A percentile compares a stretch with the other conserved stretches of the same genome.
Evolutionary conservation across 2,888 invertebrate species (phyloP).

Genomic region (Drosophila histrio): DNA sequence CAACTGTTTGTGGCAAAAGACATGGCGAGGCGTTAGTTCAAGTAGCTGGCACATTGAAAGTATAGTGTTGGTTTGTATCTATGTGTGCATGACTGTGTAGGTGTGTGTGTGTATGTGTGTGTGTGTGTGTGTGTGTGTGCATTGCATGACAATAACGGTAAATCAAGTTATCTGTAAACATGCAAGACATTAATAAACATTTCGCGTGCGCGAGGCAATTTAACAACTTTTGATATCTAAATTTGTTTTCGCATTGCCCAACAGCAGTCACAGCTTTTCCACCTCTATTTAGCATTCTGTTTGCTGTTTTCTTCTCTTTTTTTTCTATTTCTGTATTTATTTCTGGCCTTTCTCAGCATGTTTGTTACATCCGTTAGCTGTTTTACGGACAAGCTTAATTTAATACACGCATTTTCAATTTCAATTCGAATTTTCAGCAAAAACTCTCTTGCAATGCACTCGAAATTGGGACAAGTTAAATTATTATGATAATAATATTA

Average conservation of each 20-base stretch:
- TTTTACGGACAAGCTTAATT: constrained; percentile 25
- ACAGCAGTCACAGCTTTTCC: constrained; percentile 21
- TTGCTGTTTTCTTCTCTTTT: constrained; percentile 5
- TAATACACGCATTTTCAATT: constrained; percentile 27
- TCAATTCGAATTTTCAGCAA: constrained; percentile 27
- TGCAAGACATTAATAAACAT: constrained; percentile 82
- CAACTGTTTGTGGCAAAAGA: constrained; percentile 49
- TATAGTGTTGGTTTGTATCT: constrained; percentile 13
- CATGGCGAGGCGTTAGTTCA: constrained; percentile 58
- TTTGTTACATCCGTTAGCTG: constrained; percentile 49
- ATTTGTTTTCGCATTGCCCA: constrained; percentile 71
- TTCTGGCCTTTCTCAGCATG: constrained; percentile 16
- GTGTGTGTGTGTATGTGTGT: constrained; percentile 15
- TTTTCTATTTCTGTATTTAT: constrained; percentile 1
- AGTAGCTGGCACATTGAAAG: constrained; percentile 38
- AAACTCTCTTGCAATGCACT: constrained; percentile 1
- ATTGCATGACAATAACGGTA: constrained; percentile 80
- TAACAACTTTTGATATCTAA: constrained; percentile 82
- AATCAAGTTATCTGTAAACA: constrained; percentile 82
- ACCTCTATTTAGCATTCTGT: constrained; percentile 34
- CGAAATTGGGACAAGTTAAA: no score
- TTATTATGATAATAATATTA: no score
- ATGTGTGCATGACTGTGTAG: constrained; percentile 40
- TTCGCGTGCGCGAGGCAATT: constrained; percentile 83
- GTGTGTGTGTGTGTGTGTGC: constrained; percentile 49